Percentiles rank a stretch among this genome's conserved stretches.
These are phyloP conservation scores for Nixonia krombeini DNA, from an alignment of 1,140 invertebrate species.

Conservation along the genomic window DNA sequence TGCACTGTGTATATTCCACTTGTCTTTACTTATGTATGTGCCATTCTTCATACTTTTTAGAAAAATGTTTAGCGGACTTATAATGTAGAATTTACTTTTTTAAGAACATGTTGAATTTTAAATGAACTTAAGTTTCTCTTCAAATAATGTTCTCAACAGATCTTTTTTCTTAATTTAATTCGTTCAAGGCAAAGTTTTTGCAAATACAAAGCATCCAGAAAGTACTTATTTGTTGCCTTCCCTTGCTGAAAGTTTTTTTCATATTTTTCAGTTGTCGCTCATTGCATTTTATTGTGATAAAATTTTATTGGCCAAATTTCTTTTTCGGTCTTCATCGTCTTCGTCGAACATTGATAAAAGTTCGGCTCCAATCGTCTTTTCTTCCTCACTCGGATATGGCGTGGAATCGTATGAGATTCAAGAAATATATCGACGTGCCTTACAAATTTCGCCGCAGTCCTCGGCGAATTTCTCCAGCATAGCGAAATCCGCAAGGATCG, in stretches of 20 bases:
- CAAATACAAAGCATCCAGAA: no score
- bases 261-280: slow-evolving; percentile 44
- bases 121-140: no score
- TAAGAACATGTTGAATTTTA: no score
- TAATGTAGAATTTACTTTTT: no score
- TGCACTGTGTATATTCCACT: no score
- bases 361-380: slow-evolving; percentile 27
- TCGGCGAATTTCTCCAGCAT: slow-evolving; percentile 35
- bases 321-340: slow-evolving; percentile 37
- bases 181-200: no score
- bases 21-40: no score
- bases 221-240: background rate
- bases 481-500: slow-evolving; percentile 59
- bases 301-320: slow-evolving; percentile 43
- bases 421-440: slow-evolving; percentile 54
- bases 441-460: slow-evolving; percentile 43
- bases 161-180: no score
- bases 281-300: slow-evolving; percentile 45
- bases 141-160: no score
- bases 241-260: slow-evolving; percentile 22
- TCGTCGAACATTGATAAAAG: slow-evolving; percentile 41
- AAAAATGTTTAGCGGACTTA: no score
- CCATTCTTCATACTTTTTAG: no score
- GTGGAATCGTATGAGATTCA: slow-evolving; percentile 40
- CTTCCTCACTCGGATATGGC: slow-evolving; percentile 32